phyloP scores from a whole-genome alignment of 2,888 invertebrate genomes.

The Rhorus exstirpatorius region DNA sequence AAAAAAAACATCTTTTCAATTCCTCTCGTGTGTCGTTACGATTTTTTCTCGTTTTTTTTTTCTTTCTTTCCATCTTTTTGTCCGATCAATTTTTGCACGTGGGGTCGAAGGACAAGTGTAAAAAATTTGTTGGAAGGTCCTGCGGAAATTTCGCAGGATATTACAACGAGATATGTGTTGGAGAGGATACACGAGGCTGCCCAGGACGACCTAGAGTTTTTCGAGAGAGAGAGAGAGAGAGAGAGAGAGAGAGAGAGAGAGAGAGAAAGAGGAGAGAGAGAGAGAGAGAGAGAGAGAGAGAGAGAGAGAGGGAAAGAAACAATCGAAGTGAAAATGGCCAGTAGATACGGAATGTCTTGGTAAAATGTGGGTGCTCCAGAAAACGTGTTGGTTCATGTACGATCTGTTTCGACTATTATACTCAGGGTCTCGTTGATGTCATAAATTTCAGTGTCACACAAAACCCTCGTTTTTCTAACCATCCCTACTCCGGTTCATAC shows the following conservation, averaged over 20 bases:
- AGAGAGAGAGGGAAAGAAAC: conserved; percentile 29
- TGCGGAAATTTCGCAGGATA: conserved; percentile 20
- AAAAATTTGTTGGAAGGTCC: background rate
- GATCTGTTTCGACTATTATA: conserved; percentile 27
- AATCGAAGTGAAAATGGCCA: conserved; percentile 61
- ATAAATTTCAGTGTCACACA: conserved; percentile 10
- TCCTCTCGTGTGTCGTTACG: background rate
- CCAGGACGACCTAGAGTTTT: conserved; percentile 46
- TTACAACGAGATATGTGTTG: background rate
- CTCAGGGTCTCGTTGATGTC: conserved; percentile 2
- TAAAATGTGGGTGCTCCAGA: conserved; percentile 17
- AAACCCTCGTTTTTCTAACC: conserved; percentile 15
- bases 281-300: conserved; percentile 26
- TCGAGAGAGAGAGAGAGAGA: conserved; percentile 16
- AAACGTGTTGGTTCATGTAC: conserved; percentile 22
- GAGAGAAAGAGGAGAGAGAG: conserved; percentile 29
- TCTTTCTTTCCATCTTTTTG: background rate
- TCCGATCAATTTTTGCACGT: background rate
- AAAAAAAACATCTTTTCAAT: conserved; percentile 7
- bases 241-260: conserved; percentile 26
- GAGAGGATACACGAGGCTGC: conserved; percentile 47
- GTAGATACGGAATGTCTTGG: conserved; percentile 31
- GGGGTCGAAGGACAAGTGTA: background rate
- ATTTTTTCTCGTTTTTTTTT: background rate
- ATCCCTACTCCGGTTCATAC: conserved; percentile 12